Evolutionary conservation across 1,140 invertebrate genomes (phyloP).

Genomic region (Sipha flava): DNA sequence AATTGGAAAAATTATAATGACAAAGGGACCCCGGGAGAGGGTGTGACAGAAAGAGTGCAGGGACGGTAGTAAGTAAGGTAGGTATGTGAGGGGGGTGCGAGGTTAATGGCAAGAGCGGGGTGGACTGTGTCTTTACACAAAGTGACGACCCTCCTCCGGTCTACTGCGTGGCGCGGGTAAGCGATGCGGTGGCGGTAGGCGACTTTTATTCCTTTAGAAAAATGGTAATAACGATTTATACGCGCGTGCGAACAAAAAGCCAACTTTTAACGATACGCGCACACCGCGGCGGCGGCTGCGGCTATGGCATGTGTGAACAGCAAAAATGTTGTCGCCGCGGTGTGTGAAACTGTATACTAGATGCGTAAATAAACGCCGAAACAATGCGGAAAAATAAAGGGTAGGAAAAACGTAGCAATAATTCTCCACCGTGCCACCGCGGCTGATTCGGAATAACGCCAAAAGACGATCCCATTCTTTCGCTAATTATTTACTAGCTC

Average conservation of each 20-base stretch:
- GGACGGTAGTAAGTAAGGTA: too few relatives aligned
- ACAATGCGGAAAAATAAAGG: constrained; percentile 12
- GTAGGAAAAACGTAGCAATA: constrained; percentile 17
- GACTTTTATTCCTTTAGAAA: constrained; percentile 25
- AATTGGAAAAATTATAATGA: constrained; percentile 32
- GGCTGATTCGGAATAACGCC: constrained; percentile 1
- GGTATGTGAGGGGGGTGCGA: too few relatives aligned
- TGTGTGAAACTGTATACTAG: not conserved
- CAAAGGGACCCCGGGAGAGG: not conserved
- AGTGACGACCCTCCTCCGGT: not conserved
- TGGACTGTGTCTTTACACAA: not conserved
- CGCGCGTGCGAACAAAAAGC: constrained; percentile 10
- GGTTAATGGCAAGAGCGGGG: not conserved
- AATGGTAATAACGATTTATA: constrained; percentile 21
- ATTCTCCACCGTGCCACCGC: not conserved
- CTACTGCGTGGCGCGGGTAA: not conserved
- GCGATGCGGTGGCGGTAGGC: not conserved
- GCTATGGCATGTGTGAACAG: not conserved
- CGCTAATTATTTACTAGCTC: constrained; percentile 27
- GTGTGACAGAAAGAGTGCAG: too few relatives aligned
- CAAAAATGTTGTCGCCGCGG: not conserved
- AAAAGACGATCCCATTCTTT: constrained; percentile 25
- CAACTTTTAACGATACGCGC: constrained; percentile 26
- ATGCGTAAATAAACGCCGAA: constrained; percentile 5
- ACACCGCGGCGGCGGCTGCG: too few relatives aligned